phyloP scores from a whole-genome alignment of 2,797 vertebrate species.

The Falco columbarius region DNA sequence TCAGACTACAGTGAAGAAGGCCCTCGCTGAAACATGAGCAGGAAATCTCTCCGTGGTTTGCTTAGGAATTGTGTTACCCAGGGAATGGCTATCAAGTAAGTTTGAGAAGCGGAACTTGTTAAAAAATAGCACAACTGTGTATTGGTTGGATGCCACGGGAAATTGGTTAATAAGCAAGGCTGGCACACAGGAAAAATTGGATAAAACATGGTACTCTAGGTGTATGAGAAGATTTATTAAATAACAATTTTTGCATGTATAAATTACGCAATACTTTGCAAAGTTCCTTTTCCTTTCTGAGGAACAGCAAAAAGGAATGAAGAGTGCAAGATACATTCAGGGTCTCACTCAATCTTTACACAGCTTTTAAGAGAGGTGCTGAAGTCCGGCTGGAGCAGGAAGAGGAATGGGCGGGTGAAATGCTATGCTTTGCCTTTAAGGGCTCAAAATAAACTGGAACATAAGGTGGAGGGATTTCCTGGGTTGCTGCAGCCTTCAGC shows the following conservation, averaged over 20 bases:
- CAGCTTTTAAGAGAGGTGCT: background rate
- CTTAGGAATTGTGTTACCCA: background rate
- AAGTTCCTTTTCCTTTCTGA: background rate
- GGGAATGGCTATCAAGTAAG: background rate
- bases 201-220: background rate
- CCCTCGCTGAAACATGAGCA: rapidly evolving
- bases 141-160: background rate
- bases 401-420: background rate
- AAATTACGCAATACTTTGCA: background rate
- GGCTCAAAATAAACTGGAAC: background rate
- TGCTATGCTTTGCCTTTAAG: background rate
- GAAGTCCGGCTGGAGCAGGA: background rate
- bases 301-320: background rate
- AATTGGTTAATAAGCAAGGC: background rate
- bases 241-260: background rate
- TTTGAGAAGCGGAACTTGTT: background rate
- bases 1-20: background rate
- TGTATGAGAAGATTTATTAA: background rate
- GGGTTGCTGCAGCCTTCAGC: background rate
- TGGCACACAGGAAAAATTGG: background rate
- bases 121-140: background rate
- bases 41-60: background rate
- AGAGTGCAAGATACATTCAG: background rate
- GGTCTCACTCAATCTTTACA: background rate
- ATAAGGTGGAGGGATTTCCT: background rate